These are phyloP conservation scores for Dendropsophus ebraccatus DNA, from an alignment of 2,113 vertebrate species.

Conservation along the genomic window DNA sequence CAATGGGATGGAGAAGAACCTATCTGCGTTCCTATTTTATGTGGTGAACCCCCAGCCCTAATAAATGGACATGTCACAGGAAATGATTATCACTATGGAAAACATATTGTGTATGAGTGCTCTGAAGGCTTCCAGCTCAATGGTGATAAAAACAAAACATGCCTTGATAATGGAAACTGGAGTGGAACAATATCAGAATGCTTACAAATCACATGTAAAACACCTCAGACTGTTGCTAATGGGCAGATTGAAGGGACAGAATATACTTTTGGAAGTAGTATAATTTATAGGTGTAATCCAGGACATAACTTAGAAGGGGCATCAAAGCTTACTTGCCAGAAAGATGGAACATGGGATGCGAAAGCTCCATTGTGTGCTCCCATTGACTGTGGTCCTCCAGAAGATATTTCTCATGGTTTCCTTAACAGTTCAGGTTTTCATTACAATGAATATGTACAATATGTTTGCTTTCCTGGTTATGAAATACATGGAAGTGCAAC, in stretches of 20 bases:
- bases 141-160: conserved; percentile 77
- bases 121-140: conserved; percentile 80
- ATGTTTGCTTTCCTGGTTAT: conserved; percentile 89
- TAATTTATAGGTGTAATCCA: conserved; percentile 81
- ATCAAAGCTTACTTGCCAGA: conserved; percentile 75
- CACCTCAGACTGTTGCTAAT: conserved; percentile 71
- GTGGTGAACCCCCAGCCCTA: conserved; percentile 75
- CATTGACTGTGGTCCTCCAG: conserved; percentile 84
- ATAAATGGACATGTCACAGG: conserved; percentile 77
- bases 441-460: conserved; percentile 81
- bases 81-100: conserved; percentile 77
- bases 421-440: conserved; percentile 87
- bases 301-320: conserved; percentile 82
- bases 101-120: conserved; percentile 78
- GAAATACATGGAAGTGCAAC: conserved; percentile 79
- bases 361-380: conserved; percentile 80
- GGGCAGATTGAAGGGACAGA: conserved; percentile 77
- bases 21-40: conserved; percentile 81
- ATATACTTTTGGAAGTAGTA: conserved; percentile 76
- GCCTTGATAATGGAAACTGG: conserved; percentile 88
- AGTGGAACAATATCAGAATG: conserved; percentile 79
- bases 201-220: conserved; percentile 75
- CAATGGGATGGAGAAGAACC: conserved; percentile 85
- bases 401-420: conserved; percentile 87
- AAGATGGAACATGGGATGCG: conserved; percentile 84